Percentiles rank a stretch among this genome's conserved stretches.
Evolutionary conservation across 2,113 vertebrate genomes (phyloP).

Genomic region (Lathamus discolor): DNA sequence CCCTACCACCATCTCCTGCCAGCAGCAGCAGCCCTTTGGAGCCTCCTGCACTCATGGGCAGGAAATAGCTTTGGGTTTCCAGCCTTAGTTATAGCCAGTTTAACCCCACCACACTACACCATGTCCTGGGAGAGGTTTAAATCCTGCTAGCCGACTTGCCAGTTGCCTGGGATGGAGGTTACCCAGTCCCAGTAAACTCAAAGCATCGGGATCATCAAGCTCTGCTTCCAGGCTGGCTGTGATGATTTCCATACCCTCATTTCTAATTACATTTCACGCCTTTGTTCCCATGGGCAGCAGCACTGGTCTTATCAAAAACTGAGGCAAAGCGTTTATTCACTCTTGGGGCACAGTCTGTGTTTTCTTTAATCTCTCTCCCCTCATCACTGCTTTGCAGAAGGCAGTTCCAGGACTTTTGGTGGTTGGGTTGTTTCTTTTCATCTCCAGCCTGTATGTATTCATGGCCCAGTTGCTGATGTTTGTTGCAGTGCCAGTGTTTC

Average conservation of each 20-base stretch:
- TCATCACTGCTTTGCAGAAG: neutral
- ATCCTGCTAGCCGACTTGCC: accelerated
- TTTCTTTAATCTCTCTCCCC: neutral
- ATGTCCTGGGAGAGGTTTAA: neutral
- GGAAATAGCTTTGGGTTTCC: neutral
- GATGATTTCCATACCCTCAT: neutral
- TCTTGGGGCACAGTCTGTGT: neutral
- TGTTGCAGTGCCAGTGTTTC: neutral
- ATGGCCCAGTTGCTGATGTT: neutral
- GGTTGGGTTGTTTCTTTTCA: neutral
- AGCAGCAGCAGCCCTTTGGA: neutral
- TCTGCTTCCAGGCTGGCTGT: neutral
- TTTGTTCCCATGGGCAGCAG: neutral
- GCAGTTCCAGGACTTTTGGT: neutral
- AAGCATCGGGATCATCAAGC: accelerated
- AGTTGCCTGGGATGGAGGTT: neutral
- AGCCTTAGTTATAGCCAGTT: neutral
- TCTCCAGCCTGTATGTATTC: slow-evolving; percentile 36
- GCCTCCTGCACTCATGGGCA: neutral
- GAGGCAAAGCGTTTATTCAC: neutral
- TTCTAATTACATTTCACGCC: neutral
- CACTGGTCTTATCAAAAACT: neutral
- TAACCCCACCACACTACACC: neutral
- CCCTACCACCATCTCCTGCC: neutral
- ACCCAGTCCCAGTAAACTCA: neutral